Conservation (phyloP, 2,888 invertebrate species). For the Baronia brevicornis region DNA sequence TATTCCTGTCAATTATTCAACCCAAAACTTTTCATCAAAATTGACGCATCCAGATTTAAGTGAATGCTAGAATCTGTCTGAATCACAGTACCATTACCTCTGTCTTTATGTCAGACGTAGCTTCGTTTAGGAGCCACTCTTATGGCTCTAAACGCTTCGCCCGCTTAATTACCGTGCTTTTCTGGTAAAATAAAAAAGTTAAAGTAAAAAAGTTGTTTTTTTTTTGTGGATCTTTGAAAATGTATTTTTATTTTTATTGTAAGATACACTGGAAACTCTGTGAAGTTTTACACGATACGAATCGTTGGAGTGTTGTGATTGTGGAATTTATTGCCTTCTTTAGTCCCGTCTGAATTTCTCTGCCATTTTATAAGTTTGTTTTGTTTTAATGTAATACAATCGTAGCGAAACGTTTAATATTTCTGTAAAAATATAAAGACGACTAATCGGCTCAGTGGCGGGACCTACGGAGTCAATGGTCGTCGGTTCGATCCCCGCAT, state of each 20-base stretch:
- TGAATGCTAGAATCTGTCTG: constrained; percentile 21
- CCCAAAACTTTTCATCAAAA: constrained; percentile 25
- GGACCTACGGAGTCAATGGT: too few relatives aligned
- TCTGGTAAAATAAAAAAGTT: constrained; percentile 44
- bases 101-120: constrained; percentile 40
- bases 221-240: constrained; percentile 35
- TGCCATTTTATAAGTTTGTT: too few relatives aligned
- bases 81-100: constrained; percentile 33
- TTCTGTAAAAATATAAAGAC: too few relatives aligned
- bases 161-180: constrained; percentile 57
- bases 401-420: too few relatives aligned
- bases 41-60: constrained; percentile 13
- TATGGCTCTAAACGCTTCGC: constrained; percentile 39
- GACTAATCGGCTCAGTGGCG: too few relatives aligned
- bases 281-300: too few relatives aligned
- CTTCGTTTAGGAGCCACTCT: constrained; percentile 39
- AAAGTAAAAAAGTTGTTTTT: constrained; percentile 32
- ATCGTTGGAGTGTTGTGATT: too few relatives aligned
- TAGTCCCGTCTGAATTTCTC: too few relatives aligned
- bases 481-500: too few relatives aligned
- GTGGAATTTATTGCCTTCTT: too few relatives aligned
- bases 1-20: constrained; percentile 19
- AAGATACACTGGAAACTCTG: too few relatives aligned
- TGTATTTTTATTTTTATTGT: constrained; percentile 25
- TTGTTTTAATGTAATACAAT: too few relatives aligned